These are phyloP conservation scores for Acropora tenuis DNA, from an alignment of 64 coral and sea anemone species.

Conservation along the genomic window DNA sequence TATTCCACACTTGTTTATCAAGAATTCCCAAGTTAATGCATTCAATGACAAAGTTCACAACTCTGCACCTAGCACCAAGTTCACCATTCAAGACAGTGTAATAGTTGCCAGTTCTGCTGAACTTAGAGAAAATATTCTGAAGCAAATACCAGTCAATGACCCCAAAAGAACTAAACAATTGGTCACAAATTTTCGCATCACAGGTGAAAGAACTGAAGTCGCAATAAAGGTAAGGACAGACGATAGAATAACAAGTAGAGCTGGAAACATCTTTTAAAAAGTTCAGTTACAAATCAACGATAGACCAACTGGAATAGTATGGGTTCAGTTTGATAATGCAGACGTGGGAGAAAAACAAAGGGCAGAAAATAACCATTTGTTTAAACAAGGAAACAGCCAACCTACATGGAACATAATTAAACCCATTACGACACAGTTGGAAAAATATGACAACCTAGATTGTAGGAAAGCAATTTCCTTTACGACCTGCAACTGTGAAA, in stretches of 20 bases:
- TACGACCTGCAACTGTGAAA: background rate
- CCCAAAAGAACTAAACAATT: slow-evolving; percentile 38
- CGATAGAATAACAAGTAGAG: slow-evolving; percentile 38
- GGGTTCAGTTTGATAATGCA: slow-evolving; percentile 16
- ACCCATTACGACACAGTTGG: slow-evolving; percentile 9
- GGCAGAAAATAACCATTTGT: slow-evolving; percentile 4
- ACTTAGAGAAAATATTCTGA: slow-evolving; percentile 33
- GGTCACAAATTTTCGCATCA: background rate
- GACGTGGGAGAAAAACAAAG: background rate
- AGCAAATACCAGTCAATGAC: slow-evolving; percentile 38
- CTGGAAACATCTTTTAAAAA: slow-evolving; percentile 14
- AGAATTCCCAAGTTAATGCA: background rate
- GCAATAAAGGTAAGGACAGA: slow-evolving; percentile 29
- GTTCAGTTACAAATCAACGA: background rate
- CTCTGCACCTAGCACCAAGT: background rate
- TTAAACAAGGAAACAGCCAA: background rate
- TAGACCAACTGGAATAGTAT: slow-evolving; percentile 26
- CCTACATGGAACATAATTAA: slow-evolving; percentile 1
- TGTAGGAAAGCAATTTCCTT: background rate
- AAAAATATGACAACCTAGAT: background rate
- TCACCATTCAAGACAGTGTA: slow-evolving; percentile 5
- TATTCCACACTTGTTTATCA: too few relatives aligned
- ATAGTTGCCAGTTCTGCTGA: background rate
- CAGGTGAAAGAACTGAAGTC: slow-evolving; percentile 36
- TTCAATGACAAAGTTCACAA: slow-evolving; percentile 27